These are phyloP conservation scores for Clistopyga incitator DNA, from an alignment of 2,888 invertebrate species.

Conservation along the genomic window DNA sequence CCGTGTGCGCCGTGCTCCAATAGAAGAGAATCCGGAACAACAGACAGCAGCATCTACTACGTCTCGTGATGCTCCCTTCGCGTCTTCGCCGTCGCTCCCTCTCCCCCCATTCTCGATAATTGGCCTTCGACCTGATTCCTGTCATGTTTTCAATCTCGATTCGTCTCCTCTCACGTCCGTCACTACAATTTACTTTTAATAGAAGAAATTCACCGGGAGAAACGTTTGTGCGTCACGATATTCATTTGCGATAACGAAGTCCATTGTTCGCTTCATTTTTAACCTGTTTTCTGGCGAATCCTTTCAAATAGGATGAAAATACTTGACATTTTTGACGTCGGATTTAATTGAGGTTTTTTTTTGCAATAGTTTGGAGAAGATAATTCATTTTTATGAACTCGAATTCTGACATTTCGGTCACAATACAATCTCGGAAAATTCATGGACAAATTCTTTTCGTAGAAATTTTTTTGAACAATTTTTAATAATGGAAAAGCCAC, in stretches of 20 bases:
- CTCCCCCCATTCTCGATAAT: slow-evolving; percentile 64
- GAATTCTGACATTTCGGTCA: background rate
- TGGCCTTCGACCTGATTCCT: slow-evolving; percentile 64
- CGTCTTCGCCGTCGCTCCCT: background rate
- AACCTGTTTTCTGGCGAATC: background rate
- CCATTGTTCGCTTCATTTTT: background rate
- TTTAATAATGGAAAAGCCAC: no score
- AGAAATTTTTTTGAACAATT: no score
- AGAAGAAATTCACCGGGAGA: background rate
- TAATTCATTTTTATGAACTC: background rate
- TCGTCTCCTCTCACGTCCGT: background rate
- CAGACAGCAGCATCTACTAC: slow-evolving; percentile 24
- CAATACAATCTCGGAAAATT: no score
- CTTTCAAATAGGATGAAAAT: no score
- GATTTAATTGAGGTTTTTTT: no score
- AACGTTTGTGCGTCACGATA: background rate
- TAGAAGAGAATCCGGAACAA: slow-evolving; percentile 11
- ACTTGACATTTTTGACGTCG: no score
- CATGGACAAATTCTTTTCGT: no score
- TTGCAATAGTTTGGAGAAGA: background rate
- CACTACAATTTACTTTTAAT: slow-evolving; percentile 12
- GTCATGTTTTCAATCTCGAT: slow-evolving; percentile 47
- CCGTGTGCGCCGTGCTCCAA: background rate
- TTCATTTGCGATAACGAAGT: background rate
- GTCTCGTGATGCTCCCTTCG: background rate